Evolutionary conservation across 2,888 invertebrate genomes (phyloP).

Genomic region (Ditula angustiorana): DNA sequence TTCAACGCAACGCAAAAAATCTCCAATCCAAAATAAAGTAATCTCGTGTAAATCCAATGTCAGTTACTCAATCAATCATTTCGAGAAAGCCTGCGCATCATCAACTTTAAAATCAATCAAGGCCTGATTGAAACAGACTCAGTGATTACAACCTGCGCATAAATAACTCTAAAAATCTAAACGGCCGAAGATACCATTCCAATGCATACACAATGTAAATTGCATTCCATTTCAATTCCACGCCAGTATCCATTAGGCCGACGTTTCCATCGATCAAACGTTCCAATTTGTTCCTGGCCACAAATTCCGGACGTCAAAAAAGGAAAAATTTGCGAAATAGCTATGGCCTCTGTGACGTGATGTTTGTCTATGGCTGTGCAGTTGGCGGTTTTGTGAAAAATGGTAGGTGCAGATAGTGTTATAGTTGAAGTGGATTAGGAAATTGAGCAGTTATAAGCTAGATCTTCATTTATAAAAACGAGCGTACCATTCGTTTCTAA

Average conservation of each 20-base stretch:
- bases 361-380: conserved; percentile 29
- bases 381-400: conserved; percentile 12
- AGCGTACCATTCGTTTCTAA: too few relatives aligned
- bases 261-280: conserved; percentile 38
- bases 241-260: conserved; percentile 33
- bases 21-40: too few relatives aligned
- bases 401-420: not conserved
- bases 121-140: too few relatives aligned
- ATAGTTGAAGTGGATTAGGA: not conserved
- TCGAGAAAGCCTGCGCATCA: too few relatives aligned
- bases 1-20: too few relatives aligned
- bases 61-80: too few relatives aligned
- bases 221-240: conserved; percentile 28
- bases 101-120: too few relatives aligned
- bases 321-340: conserved; percentile 24
- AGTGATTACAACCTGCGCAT: conserved; percentile 13
- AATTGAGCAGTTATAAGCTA: too few relatives aligned
- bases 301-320: conserved; percentile 35
- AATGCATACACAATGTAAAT: conserved; percentile 35
- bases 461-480: too few relatives aligned
- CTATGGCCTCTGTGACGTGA: conserved; percentile 31
- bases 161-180: conserved; percentile 39
- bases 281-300: conserved; percentile 39
- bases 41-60: too few relatives aligned
- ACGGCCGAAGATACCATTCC: conserved; percentile 30